Percentiles rank a stretch among this genome's conserved stretches.
phyloP scores from a whole-genome alignment of 2,888 invertebrate species.

The Nemoura dubitans region DNA sequence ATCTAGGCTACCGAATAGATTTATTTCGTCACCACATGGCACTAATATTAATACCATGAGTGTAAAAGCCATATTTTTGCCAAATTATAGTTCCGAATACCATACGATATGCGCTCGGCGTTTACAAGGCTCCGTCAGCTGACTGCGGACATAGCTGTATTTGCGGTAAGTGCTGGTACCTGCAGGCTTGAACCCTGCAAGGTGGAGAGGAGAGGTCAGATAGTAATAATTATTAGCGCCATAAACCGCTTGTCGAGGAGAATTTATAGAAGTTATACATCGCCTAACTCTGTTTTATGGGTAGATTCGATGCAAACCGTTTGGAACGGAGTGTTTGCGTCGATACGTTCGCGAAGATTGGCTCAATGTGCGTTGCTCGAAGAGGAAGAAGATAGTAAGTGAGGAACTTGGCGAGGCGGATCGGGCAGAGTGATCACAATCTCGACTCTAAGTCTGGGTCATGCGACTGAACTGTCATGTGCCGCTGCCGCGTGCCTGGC shows the following conservation, averaged over 20 bases:
- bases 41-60: background rate
- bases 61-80: background rate
- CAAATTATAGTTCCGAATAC: background rate
- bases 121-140: background rate
- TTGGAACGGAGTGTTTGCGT: background rate
- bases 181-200: background rate
- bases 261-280: background rate
- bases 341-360: background rate
- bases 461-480: too few relatives aligned
- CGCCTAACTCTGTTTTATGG: background rate
- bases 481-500: too few relatives aligned
- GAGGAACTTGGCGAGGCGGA: background rate
- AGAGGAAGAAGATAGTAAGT: background rate
- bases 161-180: background rate
- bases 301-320: background rate
- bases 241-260: background rate
- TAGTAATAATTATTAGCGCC: background rate
- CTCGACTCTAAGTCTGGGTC: too few relatives aligned
- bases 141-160: background rate
- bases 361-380: background rate
- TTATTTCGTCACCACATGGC: background rate
- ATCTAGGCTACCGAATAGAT: constrained; percentile 7
- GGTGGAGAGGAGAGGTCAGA: background rate
- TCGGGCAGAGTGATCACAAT: background rate
- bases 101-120: background rate